Evolutionary conservation across 2,888 invertebrate genomes (phyloP).

Genomic region (Epistrophella euchroma): DNA sequence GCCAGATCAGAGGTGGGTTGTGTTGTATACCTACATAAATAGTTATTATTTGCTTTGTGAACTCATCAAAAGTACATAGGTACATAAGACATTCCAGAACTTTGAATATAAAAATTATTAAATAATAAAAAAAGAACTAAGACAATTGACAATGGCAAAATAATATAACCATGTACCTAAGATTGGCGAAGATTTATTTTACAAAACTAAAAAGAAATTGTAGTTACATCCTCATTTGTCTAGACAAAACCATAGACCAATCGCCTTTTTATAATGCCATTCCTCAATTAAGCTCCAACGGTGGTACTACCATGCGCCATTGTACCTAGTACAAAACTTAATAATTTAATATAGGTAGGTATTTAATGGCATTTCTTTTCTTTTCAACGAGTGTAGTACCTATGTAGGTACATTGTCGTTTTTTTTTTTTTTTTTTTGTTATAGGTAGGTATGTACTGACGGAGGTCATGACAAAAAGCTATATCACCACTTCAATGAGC

Average conservation of each 20-base stretch:
- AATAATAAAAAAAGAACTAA: neutral
- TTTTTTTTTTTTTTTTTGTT: constrained; percentile 8
- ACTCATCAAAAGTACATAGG: neutral
- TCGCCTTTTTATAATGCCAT: constrained; percentile 4
- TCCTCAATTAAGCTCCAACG: constrained; percentile 16
- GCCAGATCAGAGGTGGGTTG: constrained; percentile 1
- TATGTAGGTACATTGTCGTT: neutral
- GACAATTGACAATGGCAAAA: neutral
- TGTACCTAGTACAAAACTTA: constrained; percentile 46
- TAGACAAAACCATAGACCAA: constrained; percentile 35
- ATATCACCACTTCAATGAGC: neutral
- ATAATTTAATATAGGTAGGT: too few species aligned
- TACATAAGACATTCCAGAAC: neutral
- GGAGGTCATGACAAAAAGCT: constrained; percentile 34
- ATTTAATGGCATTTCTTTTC: constrained; percentile 14
- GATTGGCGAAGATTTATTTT: neutral
- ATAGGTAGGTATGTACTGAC: constrained; percentile 4
- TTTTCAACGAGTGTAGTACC: neutral
- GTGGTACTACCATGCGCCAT: constrained; percentile 51
- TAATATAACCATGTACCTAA: neutral
- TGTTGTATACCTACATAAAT: neutral
- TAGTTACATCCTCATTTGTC: constrained; percentile 22
- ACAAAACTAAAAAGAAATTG: neutral
- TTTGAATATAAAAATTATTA: neutral
- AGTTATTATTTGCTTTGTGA: constrained; percentile 32